phyloP scores from a whole-genome alignment of 2,113 vertebrate species.

The Hiodon alosoides region DNA sequence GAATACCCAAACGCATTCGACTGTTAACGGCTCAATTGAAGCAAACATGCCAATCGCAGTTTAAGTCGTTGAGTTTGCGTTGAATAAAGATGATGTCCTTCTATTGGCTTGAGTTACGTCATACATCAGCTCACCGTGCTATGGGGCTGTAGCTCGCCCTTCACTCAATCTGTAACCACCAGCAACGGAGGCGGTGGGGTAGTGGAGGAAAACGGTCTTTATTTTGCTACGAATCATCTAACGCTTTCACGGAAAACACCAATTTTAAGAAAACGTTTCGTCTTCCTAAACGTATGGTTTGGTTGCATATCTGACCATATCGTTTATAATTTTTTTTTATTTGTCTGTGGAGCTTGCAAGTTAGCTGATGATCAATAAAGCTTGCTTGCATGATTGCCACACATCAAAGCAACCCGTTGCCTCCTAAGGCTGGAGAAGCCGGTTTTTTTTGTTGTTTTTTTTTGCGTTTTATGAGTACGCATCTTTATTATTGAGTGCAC shows the following conservation, averaged over 20 bases:
- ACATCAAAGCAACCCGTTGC: slow-evolving; percentile 52
- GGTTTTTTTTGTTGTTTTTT: slow-evolving; percentile 34
- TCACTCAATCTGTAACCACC: slow-evolving; percentile 57
- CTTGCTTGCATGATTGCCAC: slow-evolving; percentile 49
- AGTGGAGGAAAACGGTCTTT: slow-evolving; percentile 31
- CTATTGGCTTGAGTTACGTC: slow-evolving; percentile 54
- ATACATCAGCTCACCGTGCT: slow-evolving; percentile 39
- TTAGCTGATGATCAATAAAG: slow-evolving; percentile 49
- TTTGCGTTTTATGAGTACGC: slow-evolving; percentile 21
- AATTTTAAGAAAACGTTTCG: slow-evolving; percentile 27
- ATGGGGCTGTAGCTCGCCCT: slow-evolving; percentile 37
- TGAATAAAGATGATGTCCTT: slow-evolving; percentile 23
- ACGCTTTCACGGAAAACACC: slow-evolving; percentile 43
- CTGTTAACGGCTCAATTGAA: neutral
- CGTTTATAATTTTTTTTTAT: slow-evolving; percentile 18
- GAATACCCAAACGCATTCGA: slow-evolving; percentile 5
- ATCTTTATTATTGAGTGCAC: slow-evolving; percentile 30
- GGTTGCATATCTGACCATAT: slow-evolving; percentile 27
- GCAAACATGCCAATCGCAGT: neutral
- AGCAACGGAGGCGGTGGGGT: slow-evolving; percentile 47
- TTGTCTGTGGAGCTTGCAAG: slow-evolving; percentile 34
- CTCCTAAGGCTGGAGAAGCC: slow-evolving; percentile 45
- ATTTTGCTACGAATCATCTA: slow-evolving; percentile 27
- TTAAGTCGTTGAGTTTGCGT: neutral
- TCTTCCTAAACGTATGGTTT: slow-evolving; percentile 29